Conservation (phyloP, 2,888 invertebrate genomes). For the Volucella inflata region DNA sequence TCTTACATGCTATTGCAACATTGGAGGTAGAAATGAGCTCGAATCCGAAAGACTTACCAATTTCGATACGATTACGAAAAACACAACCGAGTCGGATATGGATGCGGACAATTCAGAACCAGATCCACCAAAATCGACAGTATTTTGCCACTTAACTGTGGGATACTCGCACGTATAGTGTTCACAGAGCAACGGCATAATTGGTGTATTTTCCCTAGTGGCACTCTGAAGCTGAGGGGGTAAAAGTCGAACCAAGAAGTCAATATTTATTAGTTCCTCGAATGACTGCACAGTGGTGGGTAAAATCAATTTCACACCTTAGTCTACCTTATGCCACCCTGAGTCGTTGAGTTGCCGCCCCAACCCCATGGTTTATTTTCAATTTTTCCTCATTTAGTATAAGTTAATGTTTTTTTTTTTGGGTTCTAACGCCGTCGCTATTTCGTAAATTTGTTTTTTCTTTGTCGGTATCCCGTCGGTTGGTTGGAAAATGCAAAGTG, state of each 20-base stretch:
- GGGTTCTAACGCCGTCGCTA: background rate
- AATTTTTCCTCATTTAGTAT: constrained; percentile 15
- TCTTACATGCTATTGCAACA: too few species aligned
- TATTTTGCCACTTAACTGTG: too few species aligned
- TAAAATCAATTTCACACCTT: constrained; percentile 13
- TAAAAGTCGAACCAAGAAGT: constrained; percentile 2
- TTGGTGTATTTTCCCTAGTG: too few species aligned
- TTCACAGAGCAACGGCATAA: too few species aligned
- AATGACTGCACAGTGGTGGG: background rate
- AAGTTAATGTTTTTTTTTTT: constrained; percentile 14
- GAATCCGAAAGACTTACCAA: too few species aligned
- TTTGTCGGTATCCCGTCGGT: background rate
- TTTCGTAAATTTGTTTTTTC: background rate
- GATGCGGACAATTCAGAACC: too few species aligned
- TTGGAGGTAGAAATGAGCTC: too few species aligned
- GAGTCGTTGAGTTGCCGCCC: too few species aligned
- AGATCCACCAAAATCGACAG: too few species aligned
- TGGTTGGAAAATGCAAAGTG: background rate
- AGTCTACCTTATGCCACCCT: background rate
- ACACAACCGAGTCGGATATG: too few species aligned
- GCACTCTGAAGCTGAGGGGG: background rate
- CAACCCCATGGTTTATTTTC: background rate
- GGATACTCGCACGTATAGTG: too few species aligned
- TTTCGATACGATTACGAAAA: too few species aligned
- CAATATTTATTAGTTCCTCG: constrained; percentile 9